Conservation (phyloP, 2,888 invertebrate genomes). For the Hybos culiciformis region DNA sequence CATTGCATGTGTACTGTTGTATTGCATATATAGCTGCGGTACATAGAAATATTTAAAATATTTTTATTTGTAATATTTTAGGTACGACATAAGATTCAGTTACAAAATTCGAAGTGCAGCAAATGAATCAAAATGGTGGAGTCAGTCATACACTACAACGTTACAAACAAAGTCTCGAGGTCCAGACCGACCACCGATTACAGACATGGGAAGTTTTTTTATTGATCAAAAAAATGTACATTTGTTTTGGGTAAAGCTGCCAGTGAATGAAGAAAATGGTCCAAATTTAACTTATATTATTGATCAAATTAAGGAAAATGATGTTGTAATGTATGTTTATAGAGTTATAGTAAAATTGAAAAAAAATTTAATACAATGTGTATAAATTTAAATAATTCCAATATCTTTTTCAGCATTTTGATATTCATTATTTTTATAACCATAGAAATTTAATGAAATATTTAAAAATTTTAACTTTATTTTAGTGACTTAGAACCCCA, state of each 20-base stretch:
- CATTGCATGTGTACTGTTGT: slow-evolving; percentile 9
- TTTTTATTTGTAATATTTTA: slow-evolving; percentile 23
- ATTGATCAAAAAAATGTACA: slow-evolving; percentile 49
- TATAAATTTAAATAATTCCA: too few relatives aligned
- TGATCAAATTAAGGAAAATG: slow-evolving; percentile 26
- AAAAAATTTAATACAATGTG: too few relatives aligned
- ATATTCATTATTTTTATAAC: neutral
- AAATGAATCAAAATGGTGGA: slow-evolving; percentile 49
- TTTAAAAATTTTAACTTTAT: neutral
- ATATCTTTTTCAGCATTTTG: neutral
- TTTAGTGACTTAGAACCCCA: neutral
- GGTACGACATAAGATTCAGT: slow-evolving; percentile 59
- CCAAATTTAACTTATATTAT: slow-evolving; percentile 57
- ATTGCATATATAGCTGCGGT: slow-evolving; percentile 15
- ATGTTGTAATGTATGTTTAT: slow-evolving; percentile 19
- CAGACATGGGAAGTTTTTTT: slow-evolving; percentile 61
- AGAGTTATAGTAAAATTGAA: too few relatives aligned
- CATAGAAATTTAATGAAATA: neutral
- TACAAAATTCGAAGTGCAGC: slow-evolving; percentile 43
- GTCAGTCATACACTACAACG: slow-evolving; percentile 44
- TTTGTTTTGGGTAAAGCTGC: slow-evolving; percentile 68
- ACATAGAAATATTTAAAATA: slow-evolving; percentile 22
- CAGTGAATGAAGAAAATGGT: slow-evolving; percentile 55
- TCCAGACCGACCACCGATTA: slow-evolving; percentile 54
- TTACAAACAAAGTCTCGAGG: slow-evolving; percentile 41